These are phyloP conservation scores for Nyctalus aviator DNA, from an alignment of 2,797 vertebrate genomes.

Conservation along the genomic window DNA sequence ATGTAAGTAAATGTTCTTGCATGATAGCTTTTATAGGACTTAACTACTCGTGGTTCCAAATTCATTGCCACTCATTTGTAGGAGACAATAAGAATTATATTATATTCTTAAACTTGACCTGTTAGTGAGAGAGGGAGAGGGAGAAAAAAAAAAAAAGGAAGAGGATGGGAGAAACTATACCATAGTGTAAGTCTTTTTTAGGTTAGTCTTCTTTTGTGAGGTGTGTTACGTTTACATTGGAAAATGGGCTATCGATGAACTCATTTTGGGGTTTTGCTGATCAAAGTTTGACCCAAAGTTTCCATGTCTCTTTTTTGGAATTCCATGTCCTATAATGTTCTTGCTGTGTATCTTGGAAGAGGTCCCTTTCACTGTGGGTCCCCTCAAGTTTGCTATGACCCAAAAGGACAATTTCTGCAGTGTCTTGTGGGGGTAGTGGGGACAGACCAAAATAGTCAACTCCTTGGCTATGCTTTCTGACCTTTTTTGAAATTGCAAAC, in stretches of 20 bases:
- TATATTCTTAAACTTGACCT: conserved; percentile 35
- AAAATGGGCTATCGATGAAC: neutral
- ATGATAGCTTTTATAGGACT: neutral
- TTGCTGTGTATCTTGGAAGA: conserved; percentile 15
- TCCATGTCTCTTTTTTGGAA: neutral
- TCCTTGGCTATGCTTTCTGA: conserved; percentile 32
- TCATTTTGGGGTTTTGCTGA: conserved; percentile 2
- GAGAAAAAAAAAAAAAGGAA: neutral
- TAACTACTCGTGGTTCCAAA: neutral
- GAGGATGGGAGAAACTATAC: neutral
- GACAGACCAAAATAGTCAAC: conserved; percentile 31
- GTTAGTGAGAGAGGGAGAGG: neutral
- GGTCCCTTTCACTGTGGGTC: neutral
- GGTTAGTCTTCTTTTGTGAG: neutral
- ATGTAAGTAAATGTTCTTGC: conserved; percentile 1
- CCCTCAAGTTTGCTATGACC: neutral
- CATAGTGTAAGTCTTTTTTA: neutral
- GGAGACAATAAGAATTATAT: neutral
- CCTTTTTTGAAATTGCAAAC: conserved; percentile 47
- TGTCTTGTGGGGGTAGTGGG: neutral
- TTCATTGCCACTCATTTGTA: neutral
- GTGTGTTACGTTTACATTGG: neutral
- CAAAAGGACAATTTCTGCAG: neutral
- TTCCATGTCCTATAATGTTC: neutral
- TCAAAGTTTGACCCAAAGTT: neutral